Evolutionary conservation across 2,888 invertebrate species (phyloP).

Genomic region (Trachelus tabidus): DNA sequence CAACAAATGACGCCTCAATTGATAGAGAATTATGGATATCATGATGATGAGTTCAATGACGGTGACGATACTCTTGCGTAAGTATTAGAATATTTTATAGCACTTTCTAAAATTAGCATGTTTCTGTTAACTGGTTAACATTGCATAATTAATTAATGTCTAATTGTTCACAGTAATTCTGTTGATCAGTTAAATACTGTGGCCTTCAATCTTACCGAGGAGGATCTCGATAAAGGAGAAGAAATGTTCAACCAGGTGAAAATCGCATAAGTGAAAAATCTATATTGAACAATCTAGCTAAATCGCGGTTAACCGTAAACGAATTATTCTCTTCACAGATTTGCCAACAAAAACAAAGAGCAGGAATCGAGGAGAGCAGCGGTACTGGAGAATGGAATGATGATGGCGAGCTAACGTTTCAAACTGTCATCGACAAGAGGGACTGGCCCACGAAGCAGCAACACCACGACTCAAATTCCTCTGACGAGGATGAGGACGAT

Average conservation of each 20-base stretch:
- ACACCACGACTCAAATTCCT: conserved; percentile 60
- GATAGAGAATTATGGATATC: conserved; percentile 73
- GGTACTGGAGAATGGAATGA: conserved; percentile 65
- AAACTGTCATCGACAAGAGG: conserved; percentile 67
- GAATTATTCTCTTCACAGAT: conserved; percentile 34
- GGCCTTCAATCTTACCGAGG: conserved; percentile 67
- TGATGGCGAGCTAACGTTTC: conserved; percentile 66
- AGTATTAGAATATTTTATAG: conserved; percentile 45
- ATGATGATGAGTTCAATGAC: conserved; percentile 74
- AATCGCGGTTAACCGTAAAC: conserved; percentile 1
- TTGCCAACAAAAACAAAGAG: conserved; percentile 56
- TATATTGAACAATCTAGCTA: neutral
- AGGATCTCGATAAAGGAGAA: conserved; percentile 66
- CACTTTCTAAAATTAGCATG: conserved; percentile 13
- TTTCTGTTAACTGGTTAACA: conserved; percentile 3
- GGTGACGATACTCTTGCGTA: conserved; percentile 70
- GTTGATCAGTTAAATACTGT: conserved; percentile 59
- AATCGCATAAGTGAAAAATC: neutral
- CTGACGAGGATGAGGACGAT: conserved; percentile 68
- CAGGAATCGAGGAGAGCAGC: conserved; percentile 50
- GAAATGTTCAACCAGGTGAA: conserved; percentile 75
- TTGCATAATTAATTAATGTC: conserved; percentile 12
- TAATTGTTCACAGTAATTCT: conserved; percentile 54
- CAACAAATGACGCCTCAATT: conserved; percentile 73
- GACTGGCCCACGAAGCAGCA: conserved; percentile 58